Percentiles rank a stretch among this genome's conserved stretches.
These are phyloP conservation scores for Andinoacara biseriatus DNA, from an alignment of 2,113 vertebrate species.

Conservation along the genomic window DNA sequence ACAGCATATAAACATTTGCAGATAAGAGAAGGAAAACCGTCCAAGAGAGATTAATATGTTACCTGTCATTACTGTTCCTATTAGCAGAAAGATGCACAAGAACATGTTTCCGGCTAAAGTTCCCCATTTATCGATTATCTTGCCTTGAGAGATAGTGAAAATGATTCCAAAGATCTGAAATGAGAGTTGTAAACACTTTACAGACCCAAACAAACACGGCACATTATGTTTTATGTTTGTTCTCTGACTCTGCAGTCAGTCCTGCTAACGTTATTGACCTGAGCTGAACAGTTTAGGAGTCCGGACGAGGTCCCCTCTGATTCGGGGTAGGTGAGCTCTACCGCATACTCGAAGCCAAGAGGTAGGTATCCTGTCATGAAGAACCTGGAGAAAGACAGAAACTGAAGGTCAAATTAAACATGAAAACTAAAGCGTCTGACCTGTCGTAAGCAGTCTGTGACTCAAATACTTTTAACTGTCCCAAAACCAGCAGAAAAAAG, in stretches of 20 bases:
- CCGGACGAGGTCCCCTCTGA: conserved; percentile 96
- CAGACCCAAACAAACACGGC: not conserved
- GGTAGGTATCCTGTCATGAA: conserved; percentile 98
- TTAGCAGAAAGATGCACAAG: conserved; percentile 85
- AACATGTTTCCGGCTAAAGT: conserved; percentile 89
- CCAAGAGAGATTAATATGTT: conserved; percentile 10
- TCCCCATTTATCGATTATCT: conserved; percentile 86
- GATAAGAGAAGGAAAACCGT: not conserved
- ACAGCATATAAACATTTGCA: not conserved
- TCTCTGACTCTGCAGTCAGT: not conserved
- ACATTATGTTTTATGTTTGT: not conserved
- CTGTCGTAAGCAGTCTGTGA: not conserved
- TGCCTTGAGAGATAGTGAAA: conserved; percentile 92
- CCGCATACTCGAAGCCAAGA: conserved; percentile 95
- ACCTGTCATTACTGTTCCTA: conserved; percentile 90
- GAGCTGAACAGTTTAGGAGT: conserved; percentile 93
- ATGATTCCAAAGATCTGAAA: conserved; percentile 93
- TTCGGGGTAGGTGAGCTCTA: conserved; percentile 93
- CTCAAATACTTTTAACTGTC: not conserved
- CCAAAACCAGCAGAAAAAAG: not conserved
- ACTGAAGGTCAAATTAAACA: not conserved
- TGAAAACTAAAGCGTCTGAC: not conserved
- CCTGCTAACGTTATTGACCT: conserved; percentile 76
- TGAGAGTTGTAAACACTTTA: not conserved
- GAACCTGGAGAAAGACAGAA: conserved; percentile 80